Percentiles rank a stretch among this genome's conserved stretches.
These are phyloP conservation scores for Entomobrya multifasciata DNA, from an alignment of 2,888 invertebrate genomes.

Conservation along the genomic window DNA sequence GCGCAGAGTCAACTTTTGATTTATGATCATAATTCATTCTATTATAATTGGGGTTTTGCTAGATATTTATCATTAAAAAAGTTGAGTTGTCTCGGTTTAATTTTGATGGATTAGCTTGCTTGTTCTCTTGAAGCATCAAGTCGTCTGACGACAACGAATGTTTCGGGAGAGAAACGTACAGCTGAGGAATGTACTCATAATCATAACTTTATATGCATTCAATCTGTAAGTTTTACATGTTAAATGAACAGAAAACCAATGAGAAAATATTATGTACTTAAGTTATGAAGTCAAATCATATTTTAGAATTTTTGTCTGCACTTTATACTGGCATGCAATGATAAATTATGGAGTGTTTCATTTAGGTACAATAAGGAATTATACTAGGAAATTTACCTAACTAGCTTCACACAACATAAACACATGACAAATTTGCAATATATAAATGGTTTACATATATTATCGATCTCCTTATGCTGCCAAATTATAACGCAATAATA, in stretches of 20 bases:
- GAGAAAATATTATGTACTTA: not conserved
- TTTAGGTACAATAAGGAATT: too few species aligned
- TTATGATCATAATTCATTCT: constrained; percentile 67
- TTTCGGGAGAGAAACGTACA: too few species aligned
- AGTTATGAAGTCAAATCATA: too few species aligned
- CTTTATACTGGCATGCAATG: too few species aligned
- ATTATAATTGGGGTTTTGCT: constrained; percentile 71
- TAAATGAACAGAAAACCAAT: not conserved
- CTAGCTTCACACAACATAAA: too few species aligned
- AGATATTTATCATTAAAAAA: constrained; percentile 68
- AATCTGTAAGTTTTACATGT: not conserved
- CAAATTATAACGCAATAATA: not conserved
- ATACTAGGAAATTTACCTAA: too few species aligned
- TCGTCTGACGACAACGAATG: not conserved
- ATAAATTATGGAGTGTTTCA: too few species aligned
- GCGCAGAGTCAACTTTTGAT: constrained; percentile 68
- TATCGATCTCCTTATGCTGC: not conserved
- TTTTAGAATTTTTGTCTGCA: too few species aligned
- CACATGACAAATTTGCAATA: too few species aligned
- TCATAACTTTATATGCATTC: not conserved
- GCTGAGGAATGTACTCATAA: too few species aligned
- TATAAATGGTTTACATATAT: not conserved
- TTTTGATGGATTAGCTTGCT: constrained; percentile 65
- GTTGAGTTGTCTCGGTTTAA: constrained; percentile 66
- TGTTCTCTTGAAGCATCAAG: constrained; percentile 28